Evolutionary conservation across 2,888 invertebrate genomes (phyloP).

Genomic region (Drosophila fulvimacula): DNA sequence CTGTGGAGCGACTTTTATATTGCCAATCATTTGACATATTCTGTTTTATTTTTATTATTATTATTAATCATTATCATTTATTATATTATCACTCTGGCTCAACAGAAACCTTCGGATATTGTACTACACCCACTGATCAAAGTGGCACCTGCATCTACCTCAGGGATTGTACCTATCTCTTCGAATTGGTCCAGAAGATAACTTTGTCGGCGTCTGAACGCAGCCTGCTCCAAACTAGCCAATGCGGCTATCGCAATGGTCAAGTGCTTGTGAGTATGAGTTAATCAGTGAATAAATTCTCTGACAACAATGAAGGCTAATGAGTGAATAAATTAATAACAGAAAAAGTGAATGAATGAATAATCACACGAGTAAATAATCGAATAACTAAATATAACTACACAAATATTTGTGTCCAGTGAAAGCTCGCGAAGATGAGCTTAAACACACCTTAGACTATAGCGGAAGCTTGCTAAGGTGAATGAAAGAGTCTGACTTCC

Average conservation of each 20-base stretch:
- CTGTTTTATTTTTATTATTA: too few species aligned
- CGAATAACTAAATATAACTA: background rate
- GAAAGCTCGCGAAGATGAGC: too few species aligned
- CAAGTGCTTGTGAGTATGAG: slow-evolving; percentile 61
- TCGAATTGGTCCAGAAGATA: slow-evolving; percentile 52
- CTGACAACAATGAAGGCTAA: background rate
- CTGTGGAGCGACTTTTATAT: slow-evolving; percentile 10
- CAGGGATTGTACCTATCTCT: slow-evolving; percentile 65
- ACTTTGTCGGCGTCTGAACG: slow-evolving; percentile 51
- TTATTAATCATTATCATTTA: too few species aligned
- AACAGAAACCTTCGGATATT: slow-evolving; percentile 69
- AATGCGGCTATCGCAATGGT: slow-evolving; percentile 88
- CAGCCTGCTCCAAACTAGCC: slow-evolving; percentile 86
- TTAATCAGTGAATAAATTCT: background rate
- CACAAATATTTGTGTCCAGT: background rate
- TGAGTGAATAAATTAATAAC: background rate
- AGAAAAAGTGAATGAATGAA: too few species aligned
- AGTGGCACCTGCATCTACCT: slow-evolving; percentile 72
- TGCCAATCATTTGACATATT: slow-evolving; percentile 1
- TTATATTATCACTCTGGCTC: background rate
- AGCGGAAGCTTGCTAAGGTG: background rate
- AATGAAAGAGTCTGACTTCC: background rate
- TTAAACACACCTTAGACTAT: too few species aligned
- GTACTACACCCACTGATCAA: slow-evolving; percentile 68
- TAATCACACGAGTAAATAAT: too few species aligned